Base-by-base conservation (phyloP, 2,113 vertebrate genomes). In the Eublepharis macularius region DNA sequence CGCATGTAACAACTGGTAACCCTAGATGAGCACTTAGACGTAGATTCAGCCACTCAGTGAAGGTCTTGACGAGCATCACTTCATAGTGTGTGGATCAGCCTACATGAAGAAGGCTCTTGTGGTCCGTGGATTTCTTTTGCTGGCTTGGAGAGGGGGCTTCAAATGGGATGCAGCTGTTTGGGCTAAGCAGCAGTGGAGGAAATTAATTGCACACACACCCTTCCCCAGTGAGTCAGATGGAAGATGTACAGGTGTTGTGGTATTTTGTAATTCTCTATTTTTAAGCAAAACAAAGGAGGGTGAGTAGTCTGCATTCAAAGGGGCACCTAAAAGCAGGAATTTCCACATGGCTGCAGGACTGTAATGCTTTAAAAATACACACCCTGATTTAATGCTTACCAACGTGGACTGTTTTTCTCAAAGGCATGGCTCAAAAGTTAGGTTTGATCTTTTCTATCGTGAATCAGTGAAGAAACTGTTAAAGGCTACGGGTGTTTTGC, bases 381-480 rank as follows among this genome's bases (percentile, higher is more conserved):
- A 72, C 47, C 24, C 34, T 93, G 92, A 94, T 94, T 94, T 94
- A 94, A 93, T 84, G 91, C 93, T 92, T 92, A 90, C 91, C 89
- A 94, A 91, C 90, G 87, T 90, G 89, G 91, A 93, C 91, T 91
- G 90, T 91, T 91, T 94, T 89, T 83, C 82, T n/a, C 88, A 93
- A 70, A 93, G 91, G 91, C 89, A 89, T 87, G 91, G 88, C 84
- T 82, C 26, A 0, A 90, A 17, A 57, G 66, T 26, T 82, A 3
- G 57, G 87, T 1, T 26, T 88, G 90, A 14, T 85, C 91, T 92
- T 36, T 0, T 91, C 88, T 17, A 0, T 45, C 2, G 57, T 17
- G 91, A 77, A 73, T 0, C 81, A 82, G 86, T 12, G 4, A 51
- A 63, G 19, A 24, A 80, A 77, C 89, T 26, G 47, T 11, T 63